Conservation (phyloP, 2,888 invertebrate species). For the Hirtodrosophila trivittata region DNA sequence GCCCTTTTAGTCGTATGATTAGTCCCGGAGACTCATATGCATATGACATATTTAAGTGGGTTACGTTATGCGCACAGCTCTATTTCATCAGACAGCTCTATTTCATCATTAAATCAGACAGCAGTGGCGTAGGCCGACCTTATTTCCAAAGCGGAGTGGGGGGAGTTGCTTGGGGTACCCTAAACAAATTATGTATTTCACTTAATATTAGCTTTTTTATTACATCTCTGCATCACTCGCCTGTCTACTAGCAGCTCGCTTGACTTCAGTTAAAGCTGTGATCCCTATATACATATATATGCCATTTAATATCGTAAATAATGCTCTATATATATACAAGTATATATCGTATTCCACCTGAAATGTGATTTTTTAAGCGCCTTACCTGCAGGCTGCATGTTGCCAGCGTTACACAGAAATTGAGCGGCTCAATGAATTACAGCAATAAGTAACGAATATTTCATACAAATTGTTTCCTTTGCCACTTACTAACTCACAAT, state of each 20-base stretch:
- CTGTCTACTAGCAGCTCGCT: neutral
- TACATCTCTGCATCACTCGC: neutral
- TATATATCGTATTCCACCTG: constrained; percentile 23
- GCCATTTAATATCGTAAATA: constrained; percentile 1
- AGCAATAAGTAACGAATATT: constrained; percentile 32
- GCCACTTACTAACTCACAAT: neutral
- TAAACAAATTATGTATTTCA: neutral
- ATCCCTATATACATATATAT: constrained; percentile 12
- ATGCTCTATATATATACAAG: constrained; percentile 1
- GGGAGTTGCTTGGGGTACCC: neutral
- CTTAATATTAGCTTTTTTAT: neutral
- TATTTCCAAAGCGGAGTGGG: constrained; percentile 5
- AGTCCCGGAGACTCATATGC: constrained; percentile 59
- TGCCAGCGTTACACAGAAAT: constrained; percentile 38
- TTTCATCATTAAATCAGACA: constrained; percentile 52
- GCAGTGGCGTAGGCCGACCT: constrained; percentile 13
- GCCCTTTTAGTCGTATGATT: constrained; percentile 64
- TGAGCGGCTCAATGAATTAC: constrained; percentile 49
- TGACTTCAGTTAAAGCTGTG: constrained; percentile 38
- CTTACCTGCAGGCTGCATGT: constrained; percentile 50
- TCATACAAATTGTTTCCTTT: constrained; percentile 22
- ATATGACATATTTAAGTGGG: constrained; percentile 78
- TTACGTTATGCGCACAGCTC: constrained; percentile 45
- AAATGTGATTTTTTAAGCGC: constrained; percentile 50
- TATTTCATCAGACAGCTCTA: neutral